A percentile compares a stretch with the other conserved stretches of the same genome.
Conservation (phyloP, 2,797 vertebrate species). For the Pygocentrus nattereri region DNA sequence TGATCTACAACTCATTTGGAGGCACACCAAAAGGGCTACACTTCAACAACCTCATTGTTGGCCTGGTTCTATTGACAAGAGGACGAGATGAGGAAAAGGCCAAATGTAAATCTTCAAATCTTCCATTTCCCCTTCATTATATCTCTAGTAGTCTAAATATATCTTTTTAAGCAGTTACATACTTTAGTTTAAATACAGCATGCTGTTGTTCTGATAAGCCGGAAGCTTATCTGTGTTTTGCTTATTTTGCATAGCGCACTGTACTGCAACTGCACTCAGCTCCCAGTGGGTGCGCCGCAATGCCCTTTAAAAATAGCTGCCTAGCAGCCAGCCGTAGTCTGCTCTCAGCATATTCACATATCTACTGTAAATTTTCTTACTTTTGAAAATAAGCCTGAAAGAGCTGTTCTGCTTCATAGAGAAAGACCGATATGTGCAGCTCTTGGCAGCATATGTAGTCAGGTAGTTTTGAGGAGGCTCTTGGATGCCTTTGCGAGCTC, state of each 20-base stretch:
- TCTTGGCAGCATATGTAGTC: slow-evolving; percentile 13
- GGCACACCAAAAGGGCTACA: slow-evolving; percentile 97
- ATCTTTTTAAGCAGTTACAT: not conserved
- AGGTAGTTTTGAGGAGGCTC: slow-evolving; percentile 13
- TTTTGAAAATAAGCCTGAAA: slow-evolving; percentile 30
- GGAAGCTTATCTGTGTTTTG: not conserved
- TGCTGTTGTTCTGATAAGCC: not conserved
- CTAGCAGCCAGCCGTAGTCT: slow-evolving; percentile 7
- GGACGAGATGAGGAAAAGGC: slow-evolving; percentile 96
- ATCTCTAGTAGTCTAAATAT: not conserved
- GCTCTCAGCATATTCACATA: slow-evolving; percentile 40
- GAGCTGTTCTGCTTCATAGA: slow-evolving; percentile 27
- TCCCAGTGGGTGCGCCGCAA: slow-evolving; percentile 28
- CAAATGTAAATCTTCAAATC: slow-evolving; percentile 86
- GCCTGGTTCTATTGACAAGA: slow-evolving; percentile 95
- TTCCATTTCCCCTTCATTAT: not conserved
- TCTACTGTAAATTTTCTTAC: slow-evolving; percentile 24
- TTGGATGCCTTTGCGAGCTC: slow-evolving; percentile 14
- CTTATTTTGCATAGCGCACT: slow-evolving; percentile 16
- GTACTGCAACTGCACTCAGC: not conserved
- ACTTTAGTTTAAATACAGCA: not conserved
- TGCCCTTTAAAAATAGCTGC: slow-evolving; percentile 48
- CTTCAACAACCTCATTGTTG: slow-evolving; percentile 98
- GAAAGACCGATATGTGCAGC: slow-evolving; percentile 15
- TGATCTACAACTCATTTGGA: slow-evolving; percentile 97